Base-by-base conservation (phyloP, 2,888 invertebrate species). In the Scaptomyza reducta region DNA sequence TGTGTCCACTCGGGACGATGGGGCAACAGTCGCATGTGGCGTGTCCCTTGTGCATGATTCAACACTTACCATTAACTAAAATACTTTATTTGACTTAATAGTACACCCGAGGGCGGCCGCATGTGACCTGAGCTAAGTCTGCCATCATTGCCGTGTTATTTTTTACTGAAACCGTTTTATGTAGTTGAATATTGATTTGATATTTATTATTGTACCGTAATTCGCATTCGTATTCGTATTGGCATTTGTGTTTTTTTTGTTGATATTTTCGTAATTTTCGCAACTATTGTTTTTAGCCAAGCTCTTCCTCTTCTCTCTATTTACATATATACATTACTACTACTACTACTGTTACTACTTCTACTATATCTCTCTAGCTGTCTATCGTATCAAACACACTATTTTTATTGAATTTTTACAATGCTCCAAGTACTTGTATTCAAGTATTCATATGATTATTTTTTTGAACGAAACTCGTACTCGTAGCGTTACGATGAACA, bases 401-500 rank as follows among this genome's bases (percentile, higher is more conserved):
- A 49, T 64, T 70, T 76, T 49, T 14, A 27, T 31, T n/a, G 18
- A 33, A 40, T 64, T 57, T 67, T 73, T 58, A 54, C 62, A 47
- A 64, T 62, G 63, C 69, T 81, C 69, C 70, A 81, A 76, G 75
- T 79, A 74, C 66, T 78, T 66, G 63, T 78, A 75, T 41, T 65
- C 49, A 70, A 70, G 69, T 73, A 76, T 72, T 70, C 56, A 71
- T 67, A 59, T 79, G 33, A 25, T 38, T 47, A 25, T 58, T 56
- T 79, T 77, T 56, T 85, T 74, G 72, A 82, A 77, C 70, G 79
- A 86, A 79, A 68, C 68, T 84, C 77, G 86, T 82, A 82, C 76
- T 83, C 72, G 86, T 84, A 88, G 83, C 76, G 70, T 87, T 87
- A 77, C 88, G 67, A 85, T 53, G 72, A 87, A 82, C 87, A 84